Base-by-base conservation (phyloP, 1,140 invertebrate species). In the Dermatophagoides farinae region DNA sequence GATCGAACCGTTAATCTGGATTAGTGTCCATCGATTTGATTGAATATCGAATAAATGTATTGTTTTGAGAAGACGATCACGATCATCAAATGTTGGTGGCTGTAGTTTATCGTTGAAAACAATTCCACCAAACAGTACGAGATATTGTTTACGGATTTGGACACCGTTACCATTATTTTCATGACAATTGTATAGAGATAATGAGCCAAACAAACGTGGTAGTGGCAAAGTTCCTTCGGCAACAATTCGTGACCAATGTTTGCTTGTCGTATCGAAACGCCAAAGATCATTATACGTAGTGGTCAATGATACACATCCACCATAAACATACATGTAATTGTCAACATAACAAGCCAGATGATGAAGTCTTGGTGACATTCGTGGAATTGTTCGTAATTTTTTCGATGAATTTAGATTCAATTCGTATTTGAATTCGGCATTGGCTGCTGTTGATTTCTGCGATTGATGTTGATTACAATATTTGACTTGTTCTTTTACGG, bases 221-320 rank as follows among this genome's bases (percentile, higher is more conserved):
- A 87, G 87, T 37, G 93, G 93, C 76, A 95, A 95, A 41, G 80
- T 84, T 25, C 90, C 74, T 41, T 68, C 70, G 10, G 72, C 71
- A 25, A 74, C 63, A 25, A 73, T 74, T 20, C 74, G 62, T 20
- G 71, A 69, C 90, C 90, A 95, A 65, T 80, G 77, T 68, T 87
- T 76, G 49, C 79, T 82, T 9, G 84, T 82, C 47, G 96, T 77
- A 76, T 97, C 86, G 71, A 96, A 81, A 65, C 79, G 78, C 92
- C 92, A 97, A 10, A 97, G 76, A 75, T 97, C 92, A 77, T 97
- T 97, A 68, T 96, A 97, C 11, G 91, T 89, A 20, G 92, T 96
- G 41, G 86, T 84, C 38, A 85, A 84, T 14, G 70, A 70, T n/a
- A 89, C 92, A 66, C 88, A 93, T 0, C 92, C 92, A 51, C 91